These are phyloP conservation scores for Sprattus sprattus DNA, from an alignment of 2,113 vertebrate genomes.

Conservation along the genomic window DNA sequence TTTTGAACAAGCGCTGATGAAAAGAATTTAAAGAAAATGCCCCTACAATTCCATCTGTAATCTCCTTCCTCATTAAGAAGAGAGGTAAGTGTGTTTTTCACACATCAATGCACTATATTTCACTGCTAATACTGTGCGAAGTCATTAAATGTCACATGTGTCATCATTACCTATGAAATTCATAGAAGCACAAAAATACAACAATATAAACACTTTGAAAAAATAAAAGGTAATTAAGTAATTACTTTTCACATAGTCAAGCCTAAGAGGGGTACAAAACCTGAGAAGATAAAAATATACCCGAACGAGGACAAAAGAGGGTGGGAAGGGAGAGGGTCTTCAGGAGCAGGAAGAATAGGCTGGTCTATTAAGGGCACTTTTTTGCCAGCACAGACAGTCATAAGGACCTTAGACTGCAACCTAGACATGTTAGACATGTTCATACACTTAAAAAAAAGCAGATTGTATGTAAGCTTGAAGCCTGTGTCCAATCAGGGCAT, in stretches of 20 bases:
- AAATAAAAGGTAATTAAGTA: background rate
- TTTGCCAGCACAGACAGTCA: background rate
- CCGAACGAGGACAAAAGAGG: background rate
- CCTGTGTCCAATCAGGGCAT: background rate
- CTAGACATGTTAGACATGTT: background rate
- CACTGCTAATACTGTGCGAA: background rate
- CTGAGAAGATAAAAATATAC: background rate
- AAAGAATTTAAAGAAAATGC: background rate
- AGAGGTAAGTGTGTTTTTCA: background rate
- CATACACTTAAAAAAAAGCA: background rate
- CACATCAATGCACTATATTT: background rate
- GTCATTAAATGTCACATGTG: background rate
- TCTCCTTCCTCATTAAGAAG: background rate
- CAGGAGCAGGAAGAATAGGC: background rate
- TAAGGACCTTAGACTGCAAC: background rate
- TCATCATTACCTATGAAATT: background rate
- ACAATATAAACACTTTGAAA: background rate
- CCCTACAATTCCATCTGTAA: background rate
- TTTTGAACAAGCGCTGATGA: background rate
- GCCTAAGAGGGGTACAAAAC: background rate
- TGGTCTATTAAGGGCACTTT: slow-evolving; percentile 2
- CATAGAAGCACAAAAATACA: background rate
- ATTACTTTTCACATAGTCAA: background rate
- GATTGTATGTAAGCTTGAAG: background rate
- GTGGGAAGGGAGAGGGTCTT: background rate